Evolutionary conservation across 2,888 invertebrate genomes (phyloP).

Genomic region (Trissolcus brochymenae): DNA sequence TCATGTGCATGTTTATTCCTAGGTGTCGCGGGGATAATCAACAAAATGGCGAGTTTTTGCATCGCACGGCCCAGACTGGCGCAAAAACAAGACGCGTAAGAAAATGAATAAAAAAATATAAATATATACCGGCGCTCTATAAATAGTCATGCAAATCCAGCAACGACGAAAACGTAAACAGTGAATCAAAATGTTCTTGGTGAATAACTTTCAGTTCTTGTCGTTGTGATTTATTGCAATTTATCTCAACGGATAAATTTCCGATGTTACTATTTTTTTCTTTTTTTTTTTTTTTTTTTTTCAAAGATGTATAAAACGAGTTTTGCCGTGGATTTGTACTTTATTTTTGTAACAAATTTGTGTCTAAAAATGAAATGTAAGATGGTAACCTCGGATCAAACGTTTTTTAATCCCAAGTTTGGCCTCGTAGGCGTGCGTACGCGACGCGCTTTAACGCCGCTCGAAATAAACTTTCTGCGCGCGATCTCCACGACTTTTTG

Average conservation of each 20-base stretch:
- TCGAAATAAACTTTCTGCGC: slow-evolving; percentile 37
- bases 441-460: slow-evolving; percentile 24
- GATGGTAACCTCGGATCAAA: not conserved
- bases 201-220: too few relatives aligned
- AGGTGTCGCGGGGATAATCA: slow-evolving; percentile 35
- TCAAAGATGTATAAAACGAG: too few relatives aligned
- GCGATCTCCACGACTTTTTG: slow-evolving; percentile 20
- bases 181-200: too few relatives aligned
- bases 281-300: too few relatives aligned
- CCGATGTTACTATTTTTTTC: too few relatives aligned
- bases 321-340: too few relatives aligned
- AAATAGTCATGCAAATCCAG: not conserved
- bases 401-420: slow-evolving; percentile 3
- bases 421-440: slow-evolving; percentile 7
- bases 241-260: too few relatives aligned
- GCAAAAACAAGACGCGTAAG: slow-evolving; percentile 9
- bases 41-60: slow-evolving; percentile 35
- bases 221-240: too few relatives aligned
- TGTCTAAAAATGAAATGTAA: too few relatives aligned
- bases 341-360: too few relatives aligned
- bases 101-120: slow-evolving; percentile 1
- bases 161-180: too few relatives aligned
- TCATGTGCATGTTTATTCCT: slow-evolving; percentile 45
- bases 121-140: not conserved
- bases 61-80: slow-evolving; percentile 2